These are phyloP conservation scores for Camelus bactrianus DNA, from an alignment of 2,113 vertebrate species.

Conservation along the genomic window DNA sequence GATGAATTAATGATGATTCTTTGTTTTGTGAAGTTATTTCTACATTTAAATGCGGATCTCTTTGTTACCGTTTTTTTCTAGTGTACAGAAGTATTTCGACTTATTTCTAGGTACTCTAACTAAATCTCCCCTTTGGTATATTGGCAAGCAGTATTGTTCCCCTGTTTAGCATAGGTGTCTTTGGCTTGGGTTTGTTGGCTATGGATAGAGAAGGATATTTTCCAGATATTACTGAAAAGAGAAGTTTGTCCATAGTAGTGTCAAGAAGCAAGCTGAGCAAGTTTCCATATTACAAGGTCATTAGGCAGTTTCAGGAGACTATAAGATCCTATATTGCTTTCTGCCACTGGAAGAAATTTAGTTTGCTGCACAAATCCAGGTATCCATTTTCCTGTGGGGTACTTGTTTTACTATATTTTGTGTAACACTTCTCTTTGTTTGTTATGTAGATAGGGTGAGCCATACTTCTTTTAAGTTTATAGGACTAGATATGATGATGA, in stretches of 20 bases:
- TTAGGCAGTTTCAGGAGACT: background rate
- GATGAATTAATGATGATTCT: background rate
- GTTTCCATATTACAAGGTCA: background rate
- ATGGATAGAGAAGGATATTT: background rate
- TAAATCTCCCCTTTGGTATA: constrained; percentile 10
- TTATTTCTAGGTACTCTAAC: background rate
- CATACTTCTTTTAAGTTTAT: background rate
- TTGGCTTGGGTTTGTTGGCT: background rate
- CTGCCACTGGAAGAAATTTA: background rate
- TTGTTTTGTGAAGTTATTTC: constrained; percentile 1
- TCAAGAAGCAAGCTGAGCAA: background rate
- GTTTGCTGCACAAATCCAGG: background rate
- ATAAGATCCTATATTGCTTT: background rate
- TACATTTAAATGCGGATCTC: background rate
- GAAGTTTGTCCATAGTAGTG: background rate
- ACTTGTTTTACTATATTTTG: background rate
- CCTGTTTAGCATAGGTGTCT: background rate
- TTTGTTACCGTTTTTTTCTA: background rate
- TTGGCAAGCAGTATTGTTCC: background rate
- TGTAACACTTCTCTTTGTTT: background rate
- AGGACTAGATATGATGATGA: background rate
- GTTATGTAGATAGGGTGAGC: background rate
- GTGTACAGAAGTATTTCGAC: background rate
- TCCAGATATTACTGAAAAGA: background rate
- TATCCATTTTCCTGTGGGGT: background rate